Base-by-base conservation (phyloP, 2,888 invertebrate species). In the Neoascia interrupta region DNA sequence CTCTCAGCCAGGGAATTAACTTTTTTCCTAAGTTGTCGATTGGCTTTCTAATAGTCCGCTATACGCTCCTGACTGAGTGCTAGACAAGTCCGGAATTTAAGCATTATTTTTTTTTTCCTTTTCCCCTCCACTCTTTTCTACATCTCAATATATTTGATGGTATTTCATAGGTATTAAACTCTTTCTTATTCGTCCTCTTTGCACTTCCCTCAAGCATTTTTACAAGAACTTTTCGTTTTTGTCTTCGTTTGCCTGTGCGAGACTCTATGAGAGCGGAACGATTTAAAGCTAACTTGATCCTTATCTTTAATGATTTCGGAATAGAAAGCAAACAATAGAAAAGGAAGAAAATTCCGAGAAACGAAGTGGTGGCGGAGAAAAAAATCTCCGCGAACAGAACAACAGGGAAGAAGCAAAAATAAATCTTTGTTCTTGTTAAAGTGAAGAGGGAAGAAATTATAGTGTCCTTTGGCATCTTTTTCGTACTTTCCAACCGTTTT, bases 241-340 rank as follows among this genome's bases (percentile, higher is more conserved):
- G 15, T 19, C 19, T 15, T 13, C 34, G 21, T 23, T 23, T 53
- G 5, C n/a, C 43, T 19, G 23, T 19, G 21, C 34, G 26, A n/a
- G n/a, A 34, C 43, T 72, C 41, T 51, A 56, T 56, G 73, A 49
- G 73, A 58, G 45, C 54, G 45, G 51, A 54, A 58, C 75, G 69
- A 85, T 84, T 85, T 85, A 85, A 85, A 85, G 85, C 84, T 84
- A 84, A 84, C 84, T 85, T 85, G 85, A 86, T 86, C 84, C 84
- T 84, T 87, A 85, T 86, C 86, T 86, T 84, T 86, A 86, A 87
- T 86, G 86, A 87, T 87, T 84, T 83, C 83, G 83, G 58, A 68
- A 66, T 73, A 61, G 56, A 60, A 68, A 61, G 61, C 79, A 79
- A 79, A 79, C 72, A 72, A 72, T 60, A 60, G 18, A 34, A 53